Percentiles rank a stretch among this genome's conserved stretches.
Evolutionary conservation across 2,888 invertebrate genomes (phyloP).

Genomic region (Neoaliturus tenellus): DNA sequence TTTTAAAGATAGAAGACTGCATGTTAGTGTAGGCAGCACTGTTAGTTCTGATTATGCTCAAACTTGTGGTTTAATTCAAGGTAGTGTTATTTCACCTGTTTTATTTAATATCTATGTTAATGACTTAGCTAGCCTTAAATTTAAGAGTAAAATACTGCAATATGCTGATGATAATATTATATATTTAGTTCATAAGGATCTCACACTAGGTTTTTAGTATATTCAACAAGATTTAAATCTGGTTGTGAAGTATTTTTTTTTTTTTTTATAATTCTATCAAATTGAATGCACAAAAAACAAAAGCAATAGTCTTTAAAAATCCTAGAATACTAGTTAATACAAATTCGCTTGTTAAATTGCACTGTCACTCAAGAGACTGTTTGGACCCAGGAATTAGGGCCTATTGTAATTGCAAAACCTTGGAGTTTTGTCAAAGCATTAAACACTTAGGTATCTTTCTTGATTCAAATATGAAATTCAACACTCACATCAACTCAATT

Average conservation of each 20-base stretch:
- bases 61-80: background rate
- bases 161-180: constrained; percentile 10
- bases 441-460: background rate
- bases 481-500: background rate
- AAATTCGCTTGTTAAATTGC: background rate
- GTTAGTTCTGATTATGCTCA: background rate
- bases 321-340: background rate
- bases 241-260: background rate
- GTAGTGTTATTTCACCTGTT: background rate
- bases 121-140: no score
- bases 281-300: background rate
- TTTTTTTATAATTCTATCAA: background rate
- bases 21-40: background rate
- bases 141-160: background rate
- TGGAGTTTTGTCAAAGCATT: background rate
- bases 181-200: background rate
- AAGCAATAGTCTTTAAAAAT: background rate
- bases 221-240: background rate
- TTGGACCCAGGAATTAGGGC: background rate
- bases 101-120: background rate
- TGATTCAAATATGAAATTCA: background rate
- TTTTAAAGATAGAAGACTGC: background rate
- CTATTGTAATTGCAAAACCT: background rate
- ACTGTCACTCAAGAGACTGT: background rate
- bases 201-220: background rate